These are phyloP conservation scores for Dicerorhinus sumatrensis DNA, from an alignment of 2,113 vertebrate genomes.

Conservation along the genomic window DNA sequence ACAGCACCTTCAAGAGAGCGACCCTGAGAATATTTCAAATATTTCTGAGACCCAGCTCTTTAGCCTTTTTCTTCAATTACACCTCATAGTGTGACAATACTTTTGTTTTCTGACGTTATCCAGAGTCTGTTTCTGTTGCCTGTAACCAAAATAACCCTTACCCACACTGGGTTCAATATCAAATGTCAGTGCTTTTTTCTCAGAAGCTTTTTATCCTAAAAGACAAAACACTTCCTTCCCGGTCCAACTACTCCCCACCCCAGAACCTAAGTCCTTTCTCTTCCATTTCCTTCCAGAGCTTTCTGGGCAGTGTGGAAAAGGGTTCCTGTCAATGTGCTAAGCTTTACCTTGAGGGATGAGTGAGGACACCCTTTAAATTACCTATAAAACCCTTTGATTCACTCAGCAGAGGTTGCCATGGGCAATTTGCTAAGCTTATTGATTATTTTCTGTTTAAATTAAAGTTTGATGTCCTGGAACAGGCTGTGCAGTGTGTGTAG, in stretches of 20 bases:
- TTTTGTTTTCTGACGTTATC: constrained; percentile 35
- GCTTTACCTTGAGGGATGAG: constrained; percentile 83
- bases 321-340: constrained; percentile 63
- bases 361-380: constrained; percentile 88
- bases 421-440: constrained; percentile 90
- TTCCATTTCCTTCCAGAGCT: constrained; percentile 46
- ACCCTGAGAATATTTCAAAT: neutral
- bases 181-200: constrained; percentile 39
- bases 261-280: constrained; percentile 31
- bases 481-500: constrained; percentile 84
- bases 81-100: neutral
- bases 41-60: neutral
- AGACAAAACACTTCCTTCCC: constrained; percentile 11
- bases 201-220: constrained; percentile 51
- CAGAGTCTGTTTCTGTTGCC: constrained; percentile 8
- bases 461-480: constrained; percentile 91
- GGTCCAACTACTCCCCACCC: neutral
- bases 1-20: neutral
- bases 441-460: constrained; percentile 91
- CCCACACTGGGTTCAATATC: neutral
- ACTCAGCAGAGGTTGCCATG: constrained; percentile 88
- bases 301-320: constrained; percentile 58
- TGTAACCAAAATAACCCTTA: neutral
- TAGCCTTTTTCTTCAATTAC: neutral
- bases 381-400: constrained; percentile 88